phyloP scores from a whole-genome alignment of 2,113 vertebrate genomes.

The Percina caprodes region DNA sequence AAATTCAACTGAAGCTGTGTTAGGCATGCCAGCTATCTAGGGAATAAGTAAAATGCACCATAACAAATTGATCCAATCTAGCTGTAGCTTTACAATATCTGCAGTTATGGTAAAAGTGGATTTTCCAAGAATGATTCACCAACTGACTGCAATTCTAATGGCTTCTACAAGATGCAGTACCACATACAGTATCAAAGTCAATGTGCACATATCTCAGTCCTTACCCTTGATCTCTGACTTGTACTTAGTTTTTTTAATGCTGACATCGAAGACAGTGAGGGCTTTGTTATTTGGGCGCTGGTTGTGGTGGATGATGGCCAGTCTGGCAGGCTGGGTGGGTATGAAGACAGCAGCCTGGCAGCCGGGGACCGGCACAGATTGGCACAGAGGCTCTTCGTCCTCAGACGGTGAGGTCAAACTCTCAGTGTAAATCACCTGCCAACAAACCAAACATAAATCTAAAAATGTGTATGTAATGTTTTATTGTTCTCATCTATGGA shows the following conservation, averaged over 20 bases:
- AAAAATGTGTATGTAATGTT: background rate
- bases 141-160: background rate
- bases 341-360: slow-evolving; percentile 79
- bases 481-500: slow-evolving; percentile 1
- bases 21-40: background rate
- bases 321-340: slow-evolving; percentile 77
- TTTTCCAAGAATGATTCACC: slow-evolving; percentile 18
- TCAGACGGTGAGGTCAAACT: slow-evolving; percentile 70
- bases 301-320: slow-evolving; percentile 68
- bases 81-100: background rate
- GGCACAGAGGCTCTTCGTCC: slow-evolving; percentile 68
- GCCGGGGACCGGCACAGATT: slow-evolving; percentile 63
- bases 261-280: slow-evolving; percentile 77
- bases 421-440: slow-evolving; percentile 77
- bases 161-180: background rate
- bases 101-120: background rate
- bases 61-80: slow-evolving; percentile 2
- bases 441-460: slow-evolving; percentile 4
- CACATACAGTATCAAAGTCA: background rate
- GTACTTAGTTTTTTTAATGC: slow-evolving; percentile 76
- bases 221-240: slow-evolving; percentile 76
- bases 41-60: background rate
- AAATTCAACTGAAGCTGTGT: background rate
- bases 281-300: background rate
- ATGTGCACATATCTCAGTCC: slow-evolving; percentile 27